Conservation (phyloP, 1,140 invertebrate genomes). For the Galleria mellonella region DNA sequence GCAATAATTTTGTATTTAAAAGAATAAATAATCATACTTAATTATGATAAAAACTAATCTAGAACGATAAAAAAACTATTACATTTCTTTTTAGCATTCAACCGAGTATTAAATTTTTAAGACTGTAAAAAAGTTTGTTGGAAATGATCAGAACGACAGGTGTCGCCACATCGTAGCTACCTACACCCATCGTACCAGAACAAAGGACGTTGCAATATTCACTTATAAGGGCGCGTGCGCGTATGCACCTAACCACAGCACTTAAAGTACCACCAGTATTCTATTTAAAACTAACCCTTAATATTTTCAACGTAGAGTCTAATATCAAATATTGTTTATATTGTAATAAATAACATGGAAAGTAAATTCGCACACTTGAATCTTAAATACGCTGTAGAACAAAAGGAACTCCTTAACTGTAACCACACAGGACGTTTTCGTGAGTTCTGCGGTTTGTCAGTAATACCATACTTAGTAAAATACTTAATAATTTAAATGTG, state of each 20-base stretch:
- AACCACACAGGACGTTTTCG: conserved; percentile 42
- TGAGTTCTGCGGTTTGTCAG: conserved; percentile 34
- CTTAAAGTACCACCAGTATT: background rate
- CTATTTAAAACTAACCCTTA: background rate
- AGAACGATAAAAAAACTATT: conserved; percentile 1
- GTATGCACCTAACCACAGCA: conserved; percentile 38
- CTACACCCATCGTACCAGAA: conserved; percentile 28
- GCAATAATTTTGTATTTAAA: no score
- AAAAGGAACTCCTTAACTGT: conserved; percentile 22
- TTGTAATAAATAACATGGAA: background rate
- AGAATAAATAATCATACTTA: no score
- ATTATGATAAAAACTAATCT: no score
- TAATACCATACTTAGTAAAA: conserved; percentile 29
- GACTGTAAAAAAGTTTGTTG: conserved; percentile 6
- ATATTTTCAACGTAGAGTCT: no score
- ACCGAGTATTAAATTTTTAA: conserved; percentile 4
- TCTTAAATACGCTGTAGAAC: conserved; percentile 23
- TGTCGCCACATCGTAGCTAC: conserved; percentile 14
- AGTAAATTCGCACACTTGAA: conserved; percentile 18
- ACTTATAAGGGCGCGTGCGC: conserved; percentile 10
- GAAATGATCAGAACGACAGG: conserved; percentile 28
- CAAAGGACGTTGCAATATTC: conserved; percentile 25
- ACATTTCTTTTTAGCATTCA: conserved; percentile 6
- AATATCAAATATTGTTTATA: no score
- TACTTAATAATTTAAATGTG: no score